A percentile compares a stretch with the other conserved stretches of the same genome.
Evolutionary conservation across 2,113 vertebrate genomes (phyloP).

Genomic region (Callocephalon fimbriatum): DNA sequence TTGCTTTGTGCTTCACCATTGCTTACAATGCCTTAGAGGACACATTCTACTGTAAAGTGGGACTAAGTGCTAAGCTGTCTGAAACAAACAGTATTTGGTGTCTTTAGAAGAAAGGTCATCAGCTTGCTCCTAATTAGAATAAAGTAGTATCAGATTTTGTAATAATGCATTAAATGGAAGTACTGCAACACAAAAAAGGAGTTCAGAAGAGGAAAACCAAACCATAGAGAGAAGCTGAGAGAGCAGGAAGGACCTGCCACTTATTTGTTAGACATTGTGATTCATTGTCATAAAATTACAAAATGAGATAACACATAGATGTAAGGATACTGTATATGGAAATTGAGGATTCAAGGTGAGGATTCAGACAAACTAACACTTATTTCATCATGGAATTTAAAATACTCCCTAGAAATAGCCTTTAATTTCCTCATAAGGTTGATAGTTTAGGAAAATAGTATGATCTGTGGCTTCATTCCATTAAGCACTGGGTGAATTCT

Average conservation of each 20-base stretch:
- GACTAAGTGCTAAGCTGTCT: neutral
- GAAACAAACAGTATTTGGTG: neutral
- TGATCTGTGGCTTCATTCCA: neutral
- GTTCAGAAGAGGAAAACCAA: neutral
- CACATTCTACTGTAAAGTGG: neutral
- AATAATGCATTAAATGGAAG: neutral
- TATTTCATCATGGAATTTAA: neutral
- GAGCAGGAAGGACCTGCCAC: neutral
- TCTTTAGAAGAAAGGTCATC: neutral
- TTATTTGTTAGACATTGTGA: neutral
- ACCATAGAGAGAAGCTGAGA: neutral
- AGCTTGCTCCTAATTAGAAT: neutral
- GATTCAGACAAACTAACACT: neutral
- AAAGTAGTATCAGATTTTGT: neutral
- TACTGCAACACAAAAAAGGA: neutral
- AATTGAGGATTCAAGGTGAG: neutral
- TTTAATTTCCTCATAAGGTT: neutral
- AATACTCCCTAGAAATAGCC: neutral
- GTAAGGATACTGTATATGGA: neutral
- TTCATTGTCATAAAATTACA: neutral
- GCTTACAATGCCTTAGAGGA: neutral
- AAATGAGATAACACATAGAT: neutral
- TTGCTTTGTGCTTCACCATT: neutral
- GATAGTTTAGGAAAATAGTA: neutral
- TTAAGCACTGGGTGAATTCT: neutral